Evolutionary conservation across 2,797 vertebrate genomes (phyloP).

Genomic region (Phyllotis vaccarum): DNA sequence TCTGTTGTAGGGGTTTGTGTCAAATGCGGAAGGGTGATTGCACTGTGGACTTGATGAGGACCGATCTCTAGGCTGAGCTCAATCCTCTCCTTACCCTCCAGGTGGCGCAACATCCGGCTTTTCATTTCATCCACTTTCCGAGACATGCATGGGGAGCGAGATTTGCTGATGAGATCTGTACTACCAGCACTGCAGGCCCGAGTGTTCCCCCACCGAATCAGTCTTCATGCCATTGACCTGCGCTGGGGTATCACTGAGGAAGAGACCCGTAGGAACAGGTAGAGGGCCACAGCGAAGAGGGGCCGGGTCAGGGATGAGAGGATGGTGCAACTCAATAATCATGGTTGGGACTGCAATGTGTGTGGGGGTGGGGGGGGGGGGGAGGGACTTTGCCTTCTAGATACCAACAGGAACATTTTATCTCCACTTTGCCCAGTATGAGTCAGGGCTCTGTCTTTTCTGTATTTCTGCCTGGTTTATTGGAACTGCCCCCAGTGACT

Average conservation of each 20-base stretch:
- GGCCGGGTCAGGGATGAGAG: not conserved
- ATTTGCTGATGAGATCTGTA: constrained; percentile 91
- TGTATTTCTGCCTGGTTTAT: not conserved
- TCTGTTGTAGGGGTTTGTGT: not conserved
- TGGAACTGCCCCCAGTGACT: not conserved
- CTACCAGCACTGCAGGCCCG: constrained; percentile 92
- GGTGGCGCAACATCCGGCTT: constrained; percentile 92
- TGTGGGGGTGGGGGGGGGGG: not conserved
- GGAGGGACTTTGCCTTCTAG: not conserved
- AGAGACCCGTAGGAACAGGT: constrained; percentile 89
- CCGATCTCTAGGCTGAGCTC: not conserved
- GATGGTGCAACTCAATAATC: not conserved
- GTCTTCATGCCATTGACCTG: constrained; percentile 93
- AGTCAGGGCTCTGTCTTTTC: not conserved
- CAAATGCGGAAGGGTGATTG: not conserved
- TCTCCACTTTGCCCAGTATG: not conserved
- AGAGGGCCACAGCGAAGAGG: not conserved
- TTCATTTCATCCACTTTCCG: constrained; percentile 96
- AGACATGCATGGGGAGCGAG: constrained; percentile 95
- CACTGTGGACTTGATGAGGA: not conserved
- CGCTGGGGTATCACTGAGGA: constrained; percentile 96
- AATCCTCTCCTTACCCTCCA: constrained; percentile 72
- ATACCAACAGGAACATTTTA: not conserved
- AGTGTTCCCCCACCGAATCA: constrained; percentile 87
- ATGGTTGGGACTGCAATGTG: not conserved